Evolutionary conservation across 37 sponge, comb jelly and placozoan genomes (phyloP), one percentile per base, ranked within the genome.

Genomic region (Aplysina aerophoba): DNA sequence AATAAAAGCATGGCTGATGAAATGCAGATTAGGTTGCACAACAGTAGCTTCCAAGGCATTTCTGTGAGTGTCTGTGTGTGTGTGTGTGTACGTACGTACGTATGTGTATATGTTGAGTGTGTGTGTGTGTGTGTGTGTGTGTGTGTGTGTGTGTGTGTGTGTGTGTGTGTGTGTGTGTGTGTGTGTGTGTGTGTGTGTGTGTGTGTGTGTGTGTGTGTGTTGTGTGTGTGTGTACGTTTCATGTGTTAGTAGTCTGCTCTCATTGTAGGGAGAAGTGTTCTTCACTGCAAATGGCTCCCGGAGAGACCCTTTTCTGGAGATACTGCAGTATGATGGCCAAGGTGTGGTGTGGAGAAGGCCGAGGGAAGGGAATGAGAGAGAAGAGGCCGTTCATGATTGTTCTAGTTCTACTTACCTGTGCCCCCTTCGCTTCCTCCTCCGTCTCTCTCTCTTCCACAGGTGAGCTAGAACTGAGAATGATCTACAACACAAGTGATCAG

Each of bases 111-210:
- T 44, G 71, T 40, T 39, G 30, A 68, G 54, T 28, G 54, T 68
- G 55, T 69, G 54, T 66, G 54, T 25, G 54, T 16, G 13, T 6
- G 53, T 62, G 79, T 75, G 85, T 85, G 78, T 75, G 85, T 68
- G 3, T 66, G 25, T 54, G 54, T 67, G 55, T 69, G 54, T 66
- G 25, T 56, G 34, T 69, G 27, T 13, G 20, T 33, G 79, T 86
- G 80, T 21, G 67, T 69, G 36, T 60, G 82, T 63, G 55, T 39
- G 38, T 59, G 54, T 13, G 39, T 59, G 39, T 24, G 16, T 31
- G 33, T 28, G n/a, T 21, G 36, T 62, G 40, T 62, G 22, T 21
- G 37, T 22, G 27, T 83, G 54, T 44, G 71, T 40, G 54, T 28
- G 54, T 68, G 55, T 69, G 54, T 66, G 54, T 25, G 54, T 16